These are phyloP conservation scores for Amphipoea oculea DNA, from an alignment of 2,888 invertebrate species.

Conservation along the genomic window DNA sequence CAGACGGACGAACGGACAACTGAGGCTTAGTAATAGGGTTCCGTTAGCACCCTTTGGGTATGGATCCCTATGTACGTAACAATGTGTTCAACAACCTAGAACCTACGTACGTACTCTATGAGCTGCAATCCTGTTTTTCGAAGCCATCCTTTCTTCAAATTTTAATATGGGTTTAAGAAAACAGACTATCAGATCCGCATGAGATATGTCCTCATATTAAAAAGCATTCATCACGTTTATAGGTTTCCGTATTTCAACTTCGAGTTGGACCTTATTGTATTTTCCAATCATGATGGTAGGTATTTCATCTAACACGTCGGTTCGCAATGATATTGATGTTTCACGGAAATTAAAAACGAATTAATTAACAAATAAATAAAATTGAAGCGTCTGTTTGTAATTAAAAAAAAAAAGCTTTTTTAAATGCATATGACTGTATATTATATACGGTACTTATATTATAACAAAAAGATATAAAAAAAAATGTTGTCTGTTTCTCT, in stretches of 20 bases:
- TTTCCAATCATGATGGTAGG: constrained; percentile 28
- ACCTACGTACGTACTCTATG: not conserved
- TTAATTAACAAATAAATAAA: not conserved
- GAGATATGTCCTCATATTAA: constrained; percentile 66
- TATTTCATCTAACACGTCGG: constrained; percentile 37
- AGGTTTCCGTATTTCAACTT: constrained; percentile 52
- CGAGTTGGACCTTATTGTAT: constrained; percentile 23
- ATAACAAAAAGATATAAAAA: too few relatives aligned
- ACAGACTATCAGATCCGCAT: constrained; percentile 25
- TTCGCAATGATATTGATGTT: not conserved
- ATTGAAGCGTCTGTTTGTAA: not conserved
- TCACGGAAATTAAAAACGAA: not conserved
- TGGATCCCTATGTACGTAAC: not conserved
- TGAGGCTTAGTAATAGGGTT: not conserved
- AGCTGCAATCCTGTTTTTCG: not conserved
- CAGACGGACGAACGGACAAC: not conserved
- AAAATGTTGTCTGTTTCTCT: too few relatives aligned
- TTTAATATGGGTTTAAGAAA: constrained; percentile 32
- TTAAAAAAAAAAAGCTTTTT: too few relatives aligned
- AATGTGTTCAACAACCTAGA: not conserved
- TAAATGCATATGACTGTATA: too few relatives aligned
- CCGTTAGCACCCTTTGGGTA: not conserved
- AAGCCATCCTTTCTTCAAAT: not conserved
- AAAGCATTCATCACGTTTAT: constrained; percentile 70
- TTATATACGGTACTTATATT: too few relatives aligned